Base-by-base conservation (phyloP, 2,888 invertebrate genomes). In the Mythimna impura region DNA sequence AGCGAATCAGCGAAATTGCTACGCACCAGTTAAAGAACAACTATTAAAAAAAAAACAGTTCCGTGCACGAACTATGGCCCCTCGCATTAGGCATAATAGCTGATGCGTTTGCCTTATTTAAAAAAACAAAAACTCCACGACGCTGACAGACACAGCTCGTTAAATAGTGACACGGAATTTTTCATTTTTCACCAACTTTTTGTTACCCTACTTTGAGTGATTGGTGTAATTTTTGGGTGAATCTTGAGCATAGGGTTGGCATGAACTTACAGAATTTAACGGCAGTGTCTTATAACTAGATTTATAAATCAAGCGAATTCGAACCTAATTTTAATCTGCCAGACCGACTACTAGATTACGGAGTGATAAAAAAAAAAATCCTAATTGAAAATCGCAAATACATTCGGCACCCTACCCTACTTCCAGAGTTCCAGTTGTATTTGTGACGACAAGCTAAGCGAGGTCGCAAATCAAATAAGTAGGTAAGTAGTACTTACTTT, bases 101-200 rank as follows among this genome's bases (percentile, higher is more conserved):
- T 81, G 86, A 91, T 91, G 91, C 90, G 90, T 92, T 93, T 89
- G 88, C 88, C 88, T 91, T 89, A 90, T 92, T 93, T 89, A 86
- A 91, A 90, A 74, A 89, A 87, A 88, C 68, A 83, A 87, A 91
- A 92, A 89, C 87, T 89, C 84, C 66, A 89, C 89, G 90, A 89
- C 90, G 88, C 86, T 91, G 93, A 92, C 90, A 90, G 92, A 93
- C 94, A 91, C 71, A 86, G 88, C 91, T 94, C 94, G 93, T 94
- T 94, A 93, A 87, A 87, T 85, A 76, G 83, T 87, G 90, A 90
- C 90, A 92, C 89, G 87, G 88, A 89, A 90, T 89, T 90, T 90
- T 89, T 89, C 89, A 90, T 92, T 92, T 91, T 92, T 92, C 90
- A 92, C 87, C 89, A 91, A 90, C 86, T 90, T 91, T 89, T 86